These are phyloP conservation scores for Spea bombifrons DNA, from an alignment of 2,113 vertebrate genomes.

Conservation along the genomic window DNA sequence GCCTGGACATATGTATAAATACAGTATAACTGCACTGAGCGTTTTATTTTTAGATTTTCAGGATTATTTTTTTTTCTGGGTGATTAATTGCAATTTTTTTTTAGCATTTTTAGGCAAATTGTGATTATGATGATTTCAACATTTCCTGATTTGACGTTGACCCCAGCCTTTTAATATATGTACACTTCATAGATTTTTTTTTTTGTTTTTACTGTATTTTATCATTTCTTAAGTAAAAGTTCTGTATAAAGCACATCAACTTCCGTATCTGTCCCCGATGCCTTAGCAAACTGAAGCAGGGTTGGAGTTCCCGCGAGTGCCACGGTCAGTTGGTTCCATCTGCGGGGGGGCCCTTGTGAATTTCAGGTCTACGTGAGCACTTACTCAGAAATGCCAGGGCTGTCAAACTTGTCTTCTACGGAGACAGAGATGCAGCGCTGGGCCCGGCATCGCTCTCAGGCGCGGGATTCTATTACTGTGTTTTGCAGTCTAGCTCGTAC, in stretches of 20 bases:
- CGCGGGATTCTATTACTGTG: constrained; percentile 12
- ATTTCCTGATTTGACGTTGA: background rate
- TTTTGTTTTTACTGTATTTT: background rate
- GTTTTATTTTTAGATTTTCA: too few relatives aligned
- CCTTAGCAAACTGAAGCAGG: background rate
- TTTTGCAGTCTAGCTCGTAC: background rate
- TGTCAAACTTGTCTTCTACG: constrained; percentile 23
- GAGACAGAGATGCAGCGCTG: constrained; percentile 2
- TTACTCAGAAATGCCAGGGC: constrained; percentile 30
- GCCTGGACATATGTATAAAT: too few relatives aligned
- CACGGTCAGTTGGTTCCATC: constrained; percentile 21
- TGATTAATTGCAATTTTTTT: too few relatives aligned
- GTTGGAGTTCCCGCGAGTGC: background rate
- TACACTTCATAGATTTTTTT: background rate
- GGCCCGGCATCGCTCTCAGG: background rate
- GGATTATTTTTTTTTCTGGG: too few relatives aligned
- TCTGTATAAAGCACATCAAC: background rate
- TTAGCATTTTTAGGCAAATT: too few relatives aligned
- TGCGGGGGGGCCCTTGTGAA: background rate
- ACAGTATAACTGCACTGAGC: too few relatives aligned
- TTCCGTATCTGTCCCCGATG: background rate
- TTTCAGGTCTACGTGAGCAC: constrained; percentile 2
- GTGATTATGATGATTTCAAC: too few relatives aligned
- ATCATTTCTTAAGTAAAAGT: background rate
- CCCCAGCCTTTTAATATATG: too few relatives aligned